Base-by-base conservation (phyloP, 2,797 vertebrate genomes). In the Pseudochromis fuscus region DNA sequence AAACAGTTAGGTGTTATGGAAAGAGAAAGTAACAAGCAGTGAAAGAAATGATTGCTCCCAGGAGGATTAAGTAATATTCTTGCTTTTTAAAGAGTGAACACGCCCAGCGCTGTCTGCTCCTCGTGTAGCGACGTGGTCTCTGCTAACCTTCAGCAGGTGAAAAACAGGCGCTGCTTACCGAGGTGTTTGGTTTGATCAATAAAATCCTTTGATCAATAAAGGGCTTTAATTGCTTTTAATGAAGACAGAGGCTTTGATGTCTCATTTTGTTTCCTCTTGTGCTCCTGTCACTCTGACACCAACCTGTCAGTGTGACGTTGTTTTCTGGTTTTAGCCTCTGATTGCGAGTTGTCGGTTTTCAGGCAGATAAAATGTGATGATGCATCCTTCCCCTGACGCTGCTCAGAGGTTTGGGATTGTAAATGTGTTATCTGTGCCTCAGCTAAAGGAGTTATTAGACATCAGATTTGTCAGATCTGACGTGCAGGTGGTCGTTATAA, bases 191-290 rank as follows among this genome's bases (percentile, higher is more conserved):
- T 72, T 71, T 69, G 44, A 79, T 81, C 78, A 72, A 28, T 60
- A 55, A 59, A 70, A 59, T 42, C n/a, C 61, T 73, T 72, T 68
- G 44, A 79, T 79, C 62, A 62, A 53, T 60, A 52, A 69, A 64
- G 27, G 10, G 27, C 68, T 75, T 83, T 71, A 79, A 75, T 63
- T 76, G 48, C 69, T 48, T 45, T 55, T 71, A 69, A 77, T 50
- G 35, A 69, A 62, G 35, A 63, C 24, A 0, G 48, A 79, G 49
- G 52, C 37, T 76, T 65, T 68, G 46, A 44, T 66, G 62, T 52
- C 16, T 74, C 23, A 13, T 58, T 70, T 64, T 11, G 19, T 62
- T 55, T 40, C 35, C 37, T 58, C 37, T 19, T 37, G 33, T 40
- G 33, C 33, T 40, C 8, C 59, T 63, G 66, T 64, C 51, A 33